Base-by-base conservation (phyloP, 2,888 invertebrate genomes). In the Nysson spinosus region DNA sequence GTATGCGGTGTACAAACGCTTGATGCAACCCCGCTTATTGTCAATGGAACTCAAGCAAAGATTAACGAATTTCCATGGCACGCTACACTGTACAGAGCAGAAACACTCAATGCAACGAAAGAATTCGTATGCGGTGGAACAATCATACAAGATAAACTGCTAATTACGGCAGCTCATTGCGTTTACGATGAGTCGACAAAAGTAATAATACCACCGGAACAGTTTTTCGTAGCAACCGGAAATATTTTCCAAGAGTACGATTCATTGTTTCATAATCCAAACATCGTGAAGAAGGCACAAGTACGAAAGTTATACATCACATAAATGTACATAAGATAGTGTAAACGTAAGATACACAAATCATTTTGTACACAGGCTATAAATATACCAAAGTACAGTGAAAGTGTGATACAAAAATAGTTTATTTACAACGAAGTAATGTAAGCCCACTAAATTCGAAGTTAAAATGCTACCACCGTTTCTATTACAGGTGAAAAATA, bases 101-200 rank as follows among this genome's bases (percentile, higher is more conserved):
- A 71, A 4, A 32, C 4, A 12, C 28, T 42, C 1, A 22, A 12
- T 4, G 64, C 51, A 2, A 19, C 49, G 2, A 87, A 83, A 47
- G 43, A 68, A 22, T 87, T 85, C 39, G 77, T 79, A 16, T 88
- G 88, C 50, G 87, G 87, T 11, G 86, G 87, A n/a, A 84, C 87
- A 2, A 85, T 88, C 9, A 82, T 88, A 49, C 77, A 80, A 3
- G 77, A 81, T 0, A 77, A 82, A 62, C 69, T 87, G 1, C 60
- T 88, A 14, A 52, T 88, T n/a, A 88, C 85, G 39, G 88, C 88
- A n/a, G 88, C 88, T 2, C 88, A 88, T 69, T 88, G 88, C 68
- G 82, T 88, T 28, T 87, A 75, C 69, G 75, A 86, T 24, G 86
- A 85, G 19, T 26, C 0, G 0, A 51, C 1, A 0, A 74, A 64